Evolutionary conservation across 2,797 vertebrate species (phyloP), one percentile per base, ranked within the genome.

Genomic region (Syncerus caffer): DNA sequence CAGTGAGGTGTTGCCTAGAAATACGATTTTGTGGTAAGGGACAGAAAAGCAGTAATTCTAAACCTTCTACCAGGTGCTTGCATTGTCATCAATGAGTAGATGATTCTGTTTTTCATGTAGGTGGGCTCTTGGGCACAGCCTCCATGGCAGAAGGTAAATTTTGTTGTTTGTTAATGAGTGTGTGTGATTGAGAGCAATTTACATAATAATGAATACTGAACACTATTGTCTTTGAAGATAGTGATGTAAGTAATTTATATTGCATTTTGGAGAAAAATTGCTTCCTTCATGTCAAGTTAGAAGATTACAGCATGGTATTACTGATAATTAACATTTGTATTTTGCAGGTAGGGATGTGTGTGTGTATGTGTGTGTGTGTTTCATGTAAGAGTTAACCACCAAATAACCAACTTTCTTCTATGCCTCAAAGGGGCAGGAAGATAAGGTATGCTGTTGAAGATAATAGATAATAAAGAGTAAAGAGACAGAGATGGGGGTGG

Each of bases 21-120:
- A 89, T 96, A 62, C 50, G 10, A 86, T 87, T 97, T 93, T 89
- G 74, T 86, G 64, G 53, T 57, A 94, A 95, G 53, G 50, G 74
- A 50, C 42, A 96, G 55, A 86, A 85, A 85, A 93, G 6, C 25
- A 92, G 27, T 76, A 12, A 45, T 64, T 92, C 29, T 34, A 83
- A 83, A 74, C 4, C 25, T 88, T 85, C 42, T 82, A 64, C 42
- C 31, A 86, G 23, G 38, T 89, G 79, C 71, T 85, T 78, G n/a
- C 27, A 58, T 74, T 93, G 29, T 76, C 34, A 85, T 89, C 71
- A 76, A 25, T 38, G 80, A 94, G 31, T 47, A 67, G 53, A 74
- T 71, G 17, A 31, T n/a, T 80, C 31, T 57, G 42, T 47, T 90
- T 96, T 79, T 60, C 95, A 92, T 0, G 23, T 84, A 47, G 51